These are phyloP conservation scores for Pelvicachromis taeniatus DNA, from an alignment of 2,113 vertebrate species.

Conservation along the genomic window DNA sequence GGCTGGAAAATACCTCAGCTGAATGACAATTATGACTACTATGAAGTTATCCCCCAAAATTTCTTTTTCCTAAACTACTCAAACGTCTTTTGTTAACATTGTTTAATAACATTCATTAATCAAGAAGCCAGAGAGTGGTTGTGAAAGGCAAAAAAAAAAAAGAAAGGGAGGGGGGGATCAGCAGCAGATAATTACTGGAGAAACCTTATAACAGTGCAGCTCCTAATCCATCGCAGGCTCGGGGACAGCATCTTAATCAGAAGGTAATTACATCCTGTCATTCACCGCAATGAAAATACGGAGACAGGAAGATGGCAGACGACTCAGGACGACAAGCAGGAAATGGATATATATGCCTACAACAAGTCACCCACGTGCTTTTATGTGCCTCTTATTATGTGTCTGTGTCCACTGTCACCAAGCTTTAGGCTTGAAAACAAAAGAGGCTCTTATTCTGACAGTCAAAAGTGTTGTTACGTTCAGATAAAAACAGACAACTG, in stretches of 20 bases:
- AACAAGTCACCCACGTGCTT: constrained; percentile 37
- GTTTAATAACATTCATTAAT: constrained; percentile 41
- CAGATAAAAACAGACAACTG: constrained; percentile 18
- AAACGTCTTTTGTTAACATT: constrained; percentile 39
- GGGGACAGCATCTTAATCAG: constrained; percentile 65
- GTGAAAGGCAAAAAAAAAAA: constrained; percentile 13
- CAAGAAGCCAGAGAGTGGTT: constrained; percentile 9
- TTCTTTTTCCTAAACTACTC: neutral
- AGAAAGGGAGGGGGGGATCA: neutral
- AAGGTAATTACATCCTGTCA: constrained; percentile 68
- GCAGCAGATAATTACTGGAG: constrained; percentile 36
- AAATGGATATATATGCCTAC: constrained; percentile 49
- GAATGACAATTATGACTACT: constrained; percentile 32
- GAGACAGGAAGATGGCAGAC: constrained; percentile 57
- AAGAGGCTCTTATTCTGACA: constrained; percentile 21
- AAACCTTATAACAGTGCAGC: constrained; percentile 28
- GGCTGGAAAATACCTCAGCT: constrained; percentile 34
- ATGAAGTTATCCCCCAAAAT: constrained; percentile 2
- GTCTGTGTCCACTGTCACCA: constrained; percentile 1
- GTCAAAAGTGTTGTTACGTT: neutral
- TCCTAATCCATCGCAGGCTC: constrained; percentile 45
- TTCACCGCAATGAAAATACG: constrained; percentile 59
- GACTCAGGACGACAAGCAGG: constrained; percentile 41
- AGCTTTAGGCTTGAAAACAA: constrained; percentile 17
- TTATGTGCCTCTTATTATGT: constrained; percentile 36